Evolutionary conservation across 1,140 invertebrate genomes (phyloP), one percentile per base, ranked within the genome.

Genomic region (Camponotus floridanus): DNA sequence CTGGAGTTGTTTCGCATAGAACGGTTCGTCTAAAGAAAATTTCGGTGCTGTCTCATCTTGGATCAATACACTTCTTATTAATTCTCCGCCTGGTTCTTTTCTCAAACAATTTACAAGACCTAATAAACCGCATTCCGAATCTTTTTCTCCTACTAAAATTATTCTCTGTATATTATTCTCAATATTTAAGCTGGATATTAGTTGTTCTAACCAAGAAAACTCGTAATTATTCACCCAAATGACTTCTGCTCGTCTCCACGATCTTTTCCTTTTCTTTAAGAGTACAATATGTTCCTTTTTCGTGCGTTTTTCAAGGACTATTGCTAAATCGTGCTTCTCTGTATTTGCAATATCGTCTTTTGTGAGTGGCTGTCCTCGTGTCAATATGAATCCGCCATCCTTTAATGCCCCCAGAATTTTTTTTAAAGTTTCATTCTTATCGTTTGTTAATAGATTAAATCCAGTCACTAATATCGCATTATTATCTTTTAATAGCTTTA

Each of bases 21-120:
- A 95, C 5, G 96, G 95, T 88, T 96, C 91, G 26, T 96, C 91
- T 0, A 96, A 92, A 90, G 96, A 96, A 86, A 98, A 98, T 8
- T 92, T 88, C 6, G 97, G 97, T 8, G 96, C 97, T 70, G 95
- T 95, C 4, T 95, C 89, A 88, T 97, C 97, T 88, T 96, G 94
- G 62, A 98, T 96, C 9, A 97, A 95, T 5, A 97, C 91, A 61
- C 96, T 96, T 73, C 95, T 95, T 6, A 96, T 93, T 36, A 96
- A 93, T 88, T 96, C 95, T 74, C 97, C 96, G 79, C 96, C 96
- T 26, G 97, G 96, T 92, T 98, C 97, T 91, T 95, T 96, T 78
- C 96, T 94, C 1, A 98, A 88, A 91, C 97, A 98, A 83, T 97
- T 98, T 0, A 97, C 95, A 13, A 99, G 94, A 31, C 99, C 99